These are phyloP conservation scores for Brachyalestes nurse DNA, from an alignment of 2,797 vertebrate species.

Conservation along the genomic window DNA sequence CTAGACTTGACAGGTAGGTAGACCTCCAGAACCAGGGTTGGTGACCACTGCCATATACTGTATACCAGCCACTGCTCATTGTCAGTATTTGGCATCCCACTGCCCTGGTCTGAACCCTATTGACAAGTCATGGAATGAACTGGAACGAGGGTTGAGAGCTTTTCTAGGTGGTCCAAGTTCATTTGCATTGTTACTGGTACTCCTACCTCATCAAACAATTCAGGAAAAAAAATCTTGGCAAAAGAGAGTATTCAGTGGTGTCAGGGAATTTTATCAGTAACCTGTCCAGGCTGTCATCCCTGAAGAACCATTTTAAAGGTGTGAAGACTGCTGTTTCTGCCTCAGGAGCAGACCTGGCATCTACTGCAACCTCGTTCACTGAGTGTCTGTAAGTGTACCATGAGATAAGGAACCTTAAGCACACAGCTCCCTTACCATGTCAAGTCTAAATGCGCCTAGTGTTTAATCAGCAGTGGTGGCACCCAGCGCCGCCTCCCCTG, in stretches of 20 bases:
- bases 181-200: not conserved
- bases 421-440: not conserved
- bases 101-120: no score
- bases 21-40: no score
- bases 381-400: not conserved
- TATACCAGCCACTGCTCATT: no score
- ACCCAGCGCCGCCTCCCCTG: conserved; percentile 31
- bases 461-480: conserved; percentile 39
- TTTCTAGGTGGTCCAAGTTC: not conserved
- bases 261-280: not conserved
- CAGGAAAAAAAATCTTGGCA: not conserved
- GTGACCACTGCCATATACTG: no score
- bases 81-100: no score
- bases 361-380: not conserved
- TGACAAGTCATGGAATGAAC: no score
- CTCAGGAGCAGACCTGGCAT: not conserved
- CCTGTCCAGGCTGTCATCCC: not conserved
- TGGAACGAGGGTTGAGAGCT: not conserved
- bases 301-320: not conserved
- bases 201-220: not conserved
- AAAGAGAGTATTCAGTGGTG: not conserved
- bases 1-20: no score
- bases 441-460: not conserved
- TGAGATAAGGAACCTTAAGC: conserved; percentile 11
- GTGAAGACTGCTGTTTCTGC: not conserved